phyloP scores from a whole-genome alignment of 1,140 invertebrate genomes.

The Arion vulgaris region DNA sequence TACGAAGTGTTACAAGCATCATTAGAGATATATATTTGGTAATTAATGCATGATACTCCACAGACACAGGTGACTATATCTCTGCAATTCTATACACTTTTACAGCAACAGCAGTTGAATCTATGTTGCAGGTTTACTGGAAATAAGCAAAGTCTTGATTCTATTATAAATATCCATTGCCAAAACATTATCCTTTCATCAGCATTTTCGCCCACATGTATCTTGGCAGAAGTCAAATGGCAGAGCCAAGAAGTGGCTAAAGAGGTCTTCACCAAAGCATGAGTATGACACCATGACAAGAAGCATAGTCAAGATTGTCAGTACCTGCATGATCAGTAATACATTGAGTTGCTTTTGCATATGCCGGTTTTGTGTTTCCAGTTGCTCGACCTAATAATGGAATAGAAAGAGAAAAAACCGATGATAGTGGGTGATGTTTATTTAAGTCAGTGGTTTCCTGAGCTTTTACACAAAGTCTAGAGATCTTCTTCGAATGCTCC shows the following conservation, averaged over 20 bases:
- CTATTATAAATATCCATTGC: neutral
- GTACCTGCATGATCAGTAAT: slow-evolving; percentile 32
- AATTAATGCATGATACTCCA: too few species aligned
- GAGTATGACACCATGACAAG: slow-evolving; percentile 36
- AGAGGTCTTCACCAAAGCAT: slow-evolving; percentile 36
- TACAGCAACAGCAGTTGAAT: neutral
- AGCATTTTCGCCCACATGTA: slow-evolving; percentile 36
- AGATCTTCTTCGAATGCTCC: too few species aligned
- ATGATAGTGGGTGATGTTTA: too few species aligned
- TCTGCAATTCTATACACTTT: too few species aligned
- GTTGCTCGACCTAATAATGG: slow-evolving; percentile 31
- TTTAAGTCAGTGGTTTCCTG: too few species aligned
- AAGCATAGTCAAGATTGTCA: slow-evolving; percentile 26
- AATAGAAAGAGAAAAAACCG: neutral
- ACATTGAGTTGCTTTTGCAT: slow-evolving; percentile 32
- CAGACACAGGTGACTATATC: too few species aligned
- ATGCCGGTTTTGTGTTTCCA: slow-evolving; percentile 33
- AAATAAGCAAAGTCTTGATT: neutral
- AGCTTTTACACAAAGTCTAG: too few species aligned
- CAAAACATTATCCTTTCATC: neutral
- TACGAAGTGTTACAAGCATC: too few species aligned
- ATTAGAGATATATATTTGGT: too few species aligned
- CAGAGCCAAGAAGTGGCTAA: slow-evolving; percentile 34
- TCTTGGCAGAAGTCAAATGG: slow-evolving; percentile 39
- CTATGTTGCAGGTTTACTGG: neutral